A percentile compares a stretch with the other conserved stretches of the same genome.
Evolutionary conservation across 2,797 vertebrate species (phyloP).

Genomic region (Ispidina picta): DNA sequence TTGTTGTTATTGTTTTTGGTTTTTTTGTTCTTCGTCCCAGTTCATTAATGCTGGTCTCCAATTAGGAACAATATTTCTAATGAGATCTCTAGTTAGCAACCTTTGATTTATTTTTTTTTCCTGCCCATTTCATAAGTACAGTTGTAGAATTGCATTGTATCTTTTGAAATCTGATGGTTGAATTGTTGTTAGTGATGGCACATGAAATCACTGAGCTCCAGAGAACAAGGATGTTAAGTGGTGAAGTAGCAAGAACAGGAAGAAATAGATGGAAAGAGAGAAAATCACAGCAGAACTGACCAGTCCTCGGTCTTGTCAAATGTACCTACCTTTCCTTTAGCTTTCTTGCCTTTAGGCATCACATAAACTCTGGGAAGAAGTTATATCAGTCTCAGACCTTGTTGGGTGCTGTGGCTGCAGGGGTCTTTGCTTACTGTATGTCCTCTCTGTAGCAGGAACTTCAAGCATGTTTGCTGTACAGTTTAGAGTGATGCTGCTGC

Average conservation of each 20-base stretch:
- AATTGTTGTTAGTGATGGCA: constrained; percentile 11
- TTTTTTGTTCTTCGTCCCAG: not conserved
- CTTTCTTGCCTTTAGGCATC: not conserved
- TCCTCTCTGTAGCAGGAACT: not conserved
- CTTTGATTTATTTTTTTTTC: not conserved
- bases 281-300: constrained; percentile 22
- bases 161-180: constrained; percentile 53
- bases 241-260: constrained; percentile 4
- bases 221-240: not conserved
- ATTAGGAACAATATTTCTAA: constrained; percentile 55
- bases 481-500: not conserved
- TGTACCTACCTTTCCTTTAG: not conserved
- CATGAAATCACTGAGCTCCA: constrained; percentile 47
- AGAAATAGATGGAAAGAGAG: not conserved
- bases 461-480: fast-evolving
- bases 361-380: not conserved
- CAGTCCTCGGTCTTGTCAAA: not conserved
- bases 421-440: not conserved
- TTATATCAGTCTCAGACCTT: not conserved
- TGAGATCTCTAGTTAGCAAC: not conserved
- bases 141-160: not conserved
- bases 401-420: not conserved
- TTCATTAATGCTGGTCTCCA: constrained; percentile 60
- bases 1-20: no score
- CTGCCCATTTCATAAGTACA: constrained; percentile 19